Evolutionary conservation across 2,113 vertebrate species (phyloP), one percentile per base, ranked within the genome.

Genomic region (Carollia perspicillata): DNA sequence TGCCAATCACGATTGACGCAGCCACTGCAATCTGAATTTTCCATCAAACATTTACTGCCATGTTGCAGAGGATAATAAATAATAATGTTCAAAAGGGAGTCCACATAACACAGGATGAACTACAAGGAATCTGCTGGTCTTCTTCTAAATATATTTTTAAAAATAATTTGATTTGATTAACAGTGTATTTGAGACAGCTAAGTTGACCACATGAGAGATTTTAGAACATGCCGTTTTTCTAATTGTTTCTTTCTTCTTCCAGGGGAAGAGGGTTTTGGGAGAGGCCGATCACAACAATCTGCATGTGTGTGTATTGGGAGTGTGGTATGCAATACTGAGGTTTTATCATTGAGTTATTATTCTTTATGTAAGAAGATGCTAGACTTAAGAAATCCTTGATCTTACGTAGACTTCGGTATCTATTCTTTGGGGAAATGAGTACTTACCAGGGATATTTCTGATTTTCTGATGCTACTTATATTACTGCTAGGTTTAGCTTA

Each of bases 111-210:
- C 2, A 89, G 20, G 37, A 71, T 20, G 35, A 65, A 72, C 18
- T 37, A 53, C 47, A 94, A 65, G 35, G 30, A 53, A 69, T 37
- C 26, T 14, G 58, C 4, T 37, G 60, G n/a, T 0, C 22, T 72
- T 78, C 28, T 63, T 94, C 90, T 40, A 6, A 87, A 93, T 60
- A 75, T 30, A 83, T 42, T 89, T 81, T 49, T 47, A 94, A 96
- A 92, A 63, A 49, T 47, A 71, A 84, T 78, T 47, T 74, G 30
- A 69, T 22, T 49, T 89, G 49, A 84, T 23, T 84, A 53, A 42
- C 30, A 71, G 22, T 53, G 20, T 75, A 79, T 69, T 90, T 86
- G 40, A 90, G 35, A 83, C 78, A 68, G 30, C n/a, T 74, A 74
- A 71, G 17, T 35, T 77, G n/a, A 78, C 44, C 12, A 92, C 35